Evolutionary conservation across 2,797 vertebrate species (phyloP), one percentile per base, ranked within the genome.

Genomic region (Apodemus agrarius): DNA sequence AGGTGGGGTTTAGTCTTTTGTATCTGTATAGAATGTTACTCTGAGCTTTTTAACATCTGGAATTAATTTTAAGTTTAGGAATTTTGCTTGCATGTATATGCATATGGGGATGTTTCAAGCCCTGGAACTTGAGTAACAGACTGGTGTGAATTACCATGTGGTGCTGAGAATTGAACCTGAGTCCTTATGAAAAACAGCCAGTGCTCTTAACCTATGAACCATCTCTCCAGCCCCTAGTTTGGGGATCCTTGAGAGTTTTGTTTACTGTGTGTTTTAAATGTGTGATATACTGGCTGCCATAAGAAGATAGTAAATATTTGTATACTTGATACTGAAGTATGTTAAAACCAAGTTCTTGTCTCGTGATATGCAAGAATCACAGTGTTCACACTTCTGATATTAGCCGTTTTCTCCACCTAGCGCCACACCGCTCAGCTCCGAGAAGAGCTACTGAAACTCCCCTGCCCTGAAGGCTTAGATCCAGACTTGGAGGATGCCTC

Each of bases 391-490:
- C 0, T 90, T 83, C 46, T 97, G 46, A 92, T 52, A 4, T 19
- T 43, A 52, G 22, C 31, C 0, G 1, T 96, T 89, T 81, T 57
- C 40, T 85, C 1, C 76, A 0, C 91, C 3, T 98, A 99, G 99
- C 99, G 99, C 98, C 99, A 99, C 95, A 99, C 99, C 0, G 99
- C 99, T 96, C 99, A 99, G 98, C 97, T 99, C 96, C 98, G 99
- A 91, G 99, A 99, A 98, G 99, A 99, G 97, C 99, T 99, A 22
- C 98, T 99, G 13, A 99, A 99, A 98, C 99, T 99, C 94, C 99
- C 99, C 96, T 99, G 99, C 96, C 99, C 99, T 0, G 99, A 99
- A 17, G 99, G 99, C 94, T 97, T 99, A 98, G 99, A 99, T 98
- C 99, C 99, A 0, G 99, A 99, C 31, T 91, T 98, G 0, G 99